A percentile compares a stretch with the other conserved stretches of the same genome.
Conservation (phyloP, 1,140 invertebrate genomes). For the Aphaenogaster rudis region DNA sequence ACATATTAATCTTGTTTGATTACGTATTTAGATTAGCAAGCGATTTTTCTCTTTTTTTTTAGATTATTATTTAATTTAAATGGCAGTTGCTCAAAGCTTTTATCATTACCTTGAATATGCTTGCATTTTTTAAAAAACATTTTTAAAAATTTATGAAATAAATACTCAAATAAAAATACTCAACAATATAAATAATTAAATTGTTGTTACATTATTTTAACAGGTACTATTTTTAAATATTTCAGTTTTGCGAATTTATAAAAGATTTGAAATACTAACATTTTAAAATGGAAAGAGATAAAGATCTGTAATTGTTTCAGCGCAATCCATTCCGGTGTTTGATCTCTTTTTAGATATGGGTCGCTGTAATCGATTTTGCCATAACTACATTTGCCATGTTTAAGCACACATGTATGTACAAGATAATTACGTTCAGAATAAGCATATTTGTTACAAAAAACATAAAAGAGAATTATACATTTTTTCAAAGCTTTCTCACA, state of each 20-base stretch:
- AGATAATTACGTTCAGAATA: background rate
- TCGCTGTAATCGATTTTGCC: constrained; percentile 28
- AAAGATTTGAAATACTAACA: background rate
- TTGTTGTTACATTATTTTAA: background rate
- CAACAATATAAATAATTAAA: background rate
- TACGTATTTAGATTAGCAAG: background rate
- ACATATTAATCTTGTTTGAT: background rate
- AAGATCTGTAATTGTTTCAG: constrained; percentile 3
- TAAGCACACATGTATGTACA: background rate
- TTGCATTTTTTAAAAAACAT: background rate
- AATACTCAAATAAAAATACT: background rate
- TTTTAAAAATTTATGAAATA: background rate
- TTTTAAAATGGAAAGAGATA: background rate
- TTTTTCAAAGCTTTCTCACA: background rate
- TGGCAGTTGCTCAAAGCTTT: background rate
- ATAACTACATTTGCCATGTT: background rate
- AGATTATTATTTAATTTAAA: background rate
- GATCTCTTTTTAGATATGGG: constrained; percentile 26
- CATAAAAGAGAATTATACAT: background rate
- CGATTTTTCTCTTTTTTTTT: background rate
- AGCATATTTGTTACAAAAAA: background rate
- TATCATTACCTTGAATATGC: background rate
- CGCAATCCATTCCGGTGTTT: background rate
- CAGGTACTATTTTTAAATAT: background rate
- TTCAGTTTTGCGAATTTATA: background rate